A percentile compares a stretch with the other conserved stretches of the same genome.
Evolutionary conservation across 2,888 invertebrate species (phyloP).

Genomic region (Piscicola geometra): DNA sequence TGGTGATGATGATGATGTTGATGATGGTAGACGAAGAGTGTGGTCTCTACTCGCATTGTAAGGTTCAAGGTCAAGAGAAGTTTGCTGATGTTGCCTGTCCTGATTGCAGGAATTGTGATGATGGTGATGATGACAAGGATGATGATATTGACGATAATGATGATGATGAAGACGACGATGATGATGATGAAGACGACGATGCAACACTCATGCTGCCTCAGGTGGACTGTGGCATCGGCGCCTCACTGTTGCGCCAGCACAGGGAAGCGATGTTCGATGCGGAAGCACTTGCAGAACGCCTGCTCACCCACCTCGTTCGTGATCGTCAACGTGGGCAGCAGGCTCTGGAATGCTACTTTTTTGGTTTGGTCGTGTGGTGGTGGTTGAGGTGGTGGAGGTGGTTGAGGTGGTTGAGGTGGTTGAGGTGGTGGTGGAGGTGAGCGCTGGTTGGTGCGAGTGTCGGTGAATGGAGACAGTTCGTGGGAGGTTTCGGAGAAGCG

Average conservation of each 20-base stretch:
- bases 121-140: no score
- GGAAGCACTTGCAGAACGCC: not conserved
- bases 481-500: not conserved
- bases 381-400: not conserved
- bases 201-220: no score
- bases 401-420: not conserved
- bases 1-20: constrained; percentile 22
- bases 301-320: not conserved
- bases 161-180: no score
- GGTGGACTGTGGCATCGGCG: not conserved
- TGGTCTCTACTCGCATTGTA: no score
- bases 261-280: not conserved
- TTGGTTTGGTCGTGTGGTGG: not conserved
- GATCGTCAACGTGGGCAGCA: not conserved
- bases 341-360: not conserved
- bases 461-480: no score
- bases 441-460: not conserved
- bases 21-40: not conserved
- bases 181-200: no score
- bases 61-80: no score
- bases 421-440: not conserved
- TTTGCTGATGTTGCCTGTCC: no score
- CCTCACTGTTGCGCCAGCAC: not conserved
- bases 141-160: no score
- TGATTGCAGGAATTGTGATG: no score